A percentile compares a stretch with the other conserved stretches of the same genome.
These are phyloP conservation scores for Polypterus senegalus DNA, from an alignment of 2,113 vertebrate genomes.

Conservation along the genomic window DNA sequence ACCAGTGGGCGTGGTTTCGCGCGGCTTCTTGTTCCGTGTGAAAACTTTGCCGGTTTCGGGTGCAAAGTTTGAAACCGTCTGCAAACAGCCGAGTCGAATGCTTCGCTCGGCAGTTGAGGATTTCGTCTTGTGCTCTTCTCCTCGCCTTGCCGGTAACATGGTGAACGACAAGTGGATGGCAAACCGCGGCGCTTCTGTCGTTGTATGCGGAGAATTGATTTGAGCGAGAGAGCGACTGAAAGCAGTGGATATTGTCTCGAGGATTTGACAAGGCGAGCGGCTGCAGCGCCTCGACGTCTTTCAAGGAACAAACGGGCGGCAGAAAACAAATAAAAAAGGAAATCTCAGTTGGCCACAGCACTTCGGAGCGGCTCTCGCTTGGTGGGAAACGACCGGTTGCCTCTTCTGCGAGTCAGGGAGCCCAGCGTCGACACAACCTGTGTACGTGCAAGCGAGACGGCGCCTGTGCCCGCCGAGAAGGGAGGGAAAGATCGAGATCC, in stretches of 20 bases:
- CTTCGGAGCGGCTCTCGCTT: conserved; percentile 2
- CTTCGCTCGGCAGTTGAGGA: too few species aligned
- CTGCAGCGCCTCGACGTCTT: too few species aligned
- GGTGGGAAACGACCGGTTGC: not conserved
- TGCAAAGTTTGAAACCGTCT: conserved; percentile 93
- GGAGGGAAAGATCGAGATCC: not conserved
- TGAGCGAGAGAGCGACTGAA: too few species aligned
- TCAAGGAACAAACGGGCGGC: too few species aligned
- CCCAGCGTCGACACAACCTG: not conserved
- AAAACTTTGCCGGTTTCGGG: conserved; percentile 89
- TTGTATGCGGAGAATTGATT: too few species aligned
- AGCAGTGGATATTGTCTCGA: too few species aligned
- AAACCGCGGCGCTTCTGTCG: too few species aligned
- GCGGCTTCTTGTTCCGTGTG: conserved; percentile 66
- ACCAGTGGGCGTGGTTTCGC: conserved; percentile 18
- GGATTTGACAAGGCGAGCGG: too few species aligned
- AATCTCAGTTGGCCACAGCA: not conserved
- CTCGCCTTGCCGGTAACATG: not conserved
- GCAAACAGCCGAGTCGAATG: conserved; percentile 47
- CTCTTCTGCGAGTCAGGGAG: not conserved
- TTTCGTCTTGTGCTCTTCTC: not conserved
- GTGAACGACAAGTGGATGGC: too few species aligned
- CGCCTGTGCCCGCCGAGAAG: conserved; percentile 3
- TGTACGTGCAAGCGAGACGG: not conserved
- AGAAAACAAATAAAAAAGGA: too few species aligned